phyloP scores from a whole-genome alignment of 2,888 invertebrate species.

The Patella ulyssiponensis region DNA sequence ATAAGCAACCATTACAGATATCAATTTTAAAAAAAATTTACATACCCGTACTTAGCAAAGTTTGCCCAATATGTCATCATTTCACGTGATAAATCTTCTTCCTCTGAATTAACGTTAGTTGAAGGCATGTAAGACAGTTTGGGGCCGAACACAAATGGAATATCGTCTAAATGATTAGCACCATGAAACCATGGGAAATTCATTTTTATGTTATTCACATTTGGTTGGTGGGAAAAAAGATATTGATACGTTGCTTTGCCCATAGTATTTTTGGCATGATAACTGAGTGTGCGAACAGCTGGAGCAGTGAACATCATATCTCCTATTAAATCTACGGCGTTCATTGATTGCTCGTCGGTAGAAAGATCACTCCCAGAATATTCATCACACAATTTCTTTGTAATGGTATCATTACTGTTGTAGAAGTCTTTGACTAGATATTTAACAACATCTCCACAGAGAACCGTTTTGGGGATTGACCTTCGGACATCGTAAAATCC shows the following conservation, averaged over 20 bases:
- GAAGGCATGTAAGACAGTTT: constrained; percentile 28
- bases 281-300: constrained; percentile 21
- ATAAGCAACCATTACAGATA: too few relatives aligned
- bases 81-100: constrained; percentile 85
- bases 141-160: constrained; percentile 70
- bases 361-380: constrained; percentile 3
- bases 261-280: constrained; percentile 17
- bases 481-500: constrained; percentile 18
- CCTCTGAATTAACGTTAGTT: constrained; percentile 83
- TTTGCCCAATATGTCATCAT: constrained; percentile 96
- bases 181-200: constrained; percentile 28
- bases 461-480: constrained; percentile 26
- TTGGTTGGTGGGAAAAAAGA: constrained; percentile 28
- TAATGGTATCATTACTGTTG: constrained; percentile 6
- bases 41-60: constrained; percentile 91
- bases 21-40: too few relatives aligned
- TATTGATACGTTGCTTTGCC: constrained; percentile 23
- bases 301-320: constrained; percentile 38
- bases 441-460: constrained; percentile 27
- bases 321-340: constrained; percentile 31
- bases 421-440: constrained; percentile 29
- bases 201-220: neutral
- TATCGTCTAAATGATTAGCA: constrained; percentile 29
- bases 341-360: constrained; percentile 20
- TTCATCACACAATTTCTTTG: constrained; percentile 9